Evolutionary conservation across 2,888 invertebrate species (phyloP).

Genomic region (Tromatobia lineatoria): DNA sequence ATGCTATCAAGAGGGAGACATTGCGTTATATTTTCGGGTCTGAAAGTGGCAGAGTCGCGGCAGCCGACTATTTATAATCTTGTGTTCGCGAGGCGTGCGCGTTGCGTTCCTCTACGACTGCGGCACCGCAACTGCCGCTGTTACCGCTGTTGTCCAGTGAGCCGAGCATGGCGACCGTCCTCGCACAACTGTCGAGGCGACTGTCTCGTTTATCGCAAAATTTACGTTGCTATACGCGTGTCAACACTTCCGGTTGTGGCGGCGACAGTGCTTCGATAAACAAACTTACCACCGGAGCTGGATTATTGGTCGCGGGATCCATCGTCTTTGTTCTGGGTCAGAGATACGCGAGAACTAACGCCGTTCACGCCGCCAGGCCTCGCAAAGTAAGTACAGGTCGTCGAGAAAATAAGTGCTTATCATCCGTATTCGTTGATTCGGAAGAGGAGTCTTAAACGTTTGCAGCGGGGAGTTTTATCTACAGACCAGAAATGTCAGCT

Average conservation of each 20-base stretch:
- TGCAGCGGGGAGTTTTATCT: conserved; percentile 12
- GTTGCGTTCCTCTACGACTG: conserved; percentile 54
- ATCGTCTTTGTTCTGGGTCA: conserved; percentile 85
- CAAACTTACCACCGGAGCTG: conserved; percentile 74
- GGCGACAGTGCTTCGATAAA: conserved; percentile 69
- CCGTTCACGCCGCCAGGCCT: conserved; percentile 86
- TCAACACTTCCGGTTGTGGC: conserved; percentile 69
- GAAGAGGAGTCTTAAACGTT: not conserved
- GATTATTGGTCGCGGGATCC: conserved; percentile 84
- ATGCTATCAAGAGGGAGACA: conserved; percentile 16
- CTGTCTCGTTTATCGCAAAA: conserved; percentile 74
- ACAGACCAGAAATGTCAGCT: conserved; percentile 2
- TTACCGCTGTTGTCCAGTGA: conserved; percentile 72
- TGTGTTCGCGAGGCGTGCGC: conserved; percentile 61
- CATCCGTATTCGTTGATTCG: not conserved
- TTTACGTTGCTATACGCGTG: conserved; percentile 77
- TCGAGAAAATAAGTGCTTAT: not conserved
- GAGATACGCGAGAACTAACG: conserved; percentile 83
- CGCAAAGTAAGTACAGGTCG: conserved; percentile 85
- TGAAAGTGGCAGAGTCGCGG: conserved; percentile 17
- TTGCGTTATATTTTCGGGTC: conserved; percentile 51
- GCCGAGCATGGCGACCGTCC: conserved; percentile 81
- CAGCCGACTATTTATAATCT: conserved; percentile 68
- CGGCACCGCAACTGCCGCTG: conserved; percentile 36
- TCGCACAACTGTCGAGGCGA: conserved; percentile 73